phyloP scores from a whole-genome alignment of 2,797 vertebrate genomes.

The Enteromius fasciolatus region DNA sequence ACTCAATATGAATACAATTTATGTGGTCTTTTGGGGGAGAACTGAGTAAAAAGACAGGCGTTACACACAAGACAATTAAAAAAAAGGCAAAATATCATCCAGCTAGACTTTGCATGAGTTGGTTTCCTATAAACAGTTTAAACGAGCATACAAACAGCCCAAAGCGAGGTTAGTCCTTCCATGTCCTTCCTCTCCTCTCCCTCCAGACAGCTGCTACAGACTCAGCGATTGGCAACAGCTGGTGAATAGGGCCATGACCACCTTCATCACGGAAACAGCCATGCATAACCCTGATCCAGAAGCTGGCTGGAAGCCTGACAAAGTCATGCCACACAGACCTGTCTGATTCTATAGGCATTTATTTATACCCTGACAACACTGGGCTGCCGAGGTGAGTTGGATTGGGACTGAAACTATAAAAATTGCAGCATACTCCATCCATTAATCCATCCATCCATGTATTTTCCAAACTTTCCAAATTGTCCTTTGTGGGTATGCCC shows the following conservation, averaged over 20 bases:
- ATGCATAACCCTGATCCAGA: constrained; percentile 38
- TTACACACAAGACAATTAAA: not conserved
- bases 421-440: not conserved
- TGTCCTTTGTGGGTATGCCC: not conserved
- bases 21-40: not conserved
- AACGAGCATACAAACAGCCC: constrained; percentile 13
- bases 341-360: constrained; percentile 21
- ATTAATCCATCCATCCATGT: not conserved
- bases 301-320: constrained; percentile 13
- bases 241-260: constrained; percentile 40
- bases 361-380: constrained; percentile 4
- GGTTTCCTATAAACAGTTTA: not conserved
- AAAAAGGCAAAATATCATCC: not conserved
- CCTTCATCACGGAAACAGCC: constrained; percentile 41
- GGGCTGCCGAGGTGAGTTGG: not conserved
- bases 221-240: constrained; percentile 41
- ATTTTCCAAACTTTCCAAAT: not conserved
- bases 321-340: constrained; percentile 32
- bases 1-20: not conserved
- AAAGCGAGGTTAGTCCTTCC: constrained; percentile 22
- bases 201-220: constrained; percentile 31
- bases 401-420: not conserved
- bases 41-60: not conserved
- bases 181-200: constrained; percentile 26
- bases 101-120: not conserved